A percentile compares a stretch with the other conserved stretches of the same genome.
Evolutionary conservation across 2,888 invertebrate genomes (phyloP).

Genomic region (Kuschelorhynchus macadamiae): DNA sequence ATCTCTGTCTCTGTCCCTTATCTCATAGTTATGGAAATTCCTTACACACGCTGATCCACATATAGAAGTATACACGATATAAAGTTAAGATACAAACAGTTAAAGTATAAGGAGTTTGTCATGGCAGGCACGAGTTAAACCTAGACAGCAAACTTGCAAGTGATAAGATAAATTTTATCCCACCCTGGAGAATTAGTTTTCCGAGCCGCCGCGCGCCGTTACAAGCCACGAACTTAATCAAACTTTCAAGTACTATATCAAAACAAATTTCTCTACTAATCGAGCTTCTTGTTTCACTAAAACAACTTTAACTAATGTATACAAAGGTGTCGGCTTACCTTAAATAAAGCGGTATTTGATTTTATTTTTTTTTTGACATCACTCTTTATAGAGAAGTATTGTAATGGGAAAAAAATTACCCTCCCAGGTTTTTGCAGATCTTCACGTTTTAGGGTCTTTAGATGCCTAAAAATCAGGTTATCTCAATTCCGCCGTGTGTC

Average conservation of each 20-base stretch:
- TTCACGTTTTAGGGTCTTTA: too few species aligned
- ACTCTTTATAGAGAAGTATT: too few species aligned
- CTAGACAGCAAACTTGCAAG: conserved; percentile 42
- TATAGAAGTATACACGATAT: too few species aligned
- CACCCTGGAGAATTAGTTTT: conserved; percentile 38
- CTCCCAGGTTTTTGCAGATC: too few species aligned
- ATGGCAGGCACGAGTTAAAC: conserved; percentile 45
- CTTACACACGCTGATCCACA: too few species aligned
- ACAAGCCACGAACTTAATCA: conserved; percentile 43
- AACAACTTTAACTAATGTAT: conserved; percentile 37
- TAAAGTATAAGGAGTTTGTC: conserved; percentile 15
- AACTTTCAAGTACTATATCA: conserved; percentile 41
- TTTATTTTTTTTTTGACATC: too few species aligned
- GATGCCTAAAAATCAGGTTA: too few species aligned
- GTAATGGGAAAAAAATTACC: too few species aligned
- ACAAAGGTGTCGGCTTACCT: conserved; percentile 12
- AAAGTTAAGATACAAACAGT: background rate
- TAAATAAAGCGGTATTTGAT: conserved; percentile 20
- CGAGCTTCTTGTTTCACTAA: conserved; percentile 38
- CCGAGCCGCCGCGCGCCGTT: conserved; percentile 27
- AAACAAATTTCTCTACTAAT: conserved; percentile 41
- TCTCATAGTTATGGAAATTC: too few species aligned
- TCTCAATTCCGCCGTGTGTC: too few species aligned
- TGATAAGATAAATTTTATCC: conserved; percentile 46
- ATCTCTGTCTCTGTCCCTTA: too few species aligned